Percentiles rank a stretch among this genome's conserved stretches.
These are phyloP conservation scores for Megathymus violae DNA, from an alignment of 1,140 invertebrate genomes.

Conservation along the genomic window DNA sequence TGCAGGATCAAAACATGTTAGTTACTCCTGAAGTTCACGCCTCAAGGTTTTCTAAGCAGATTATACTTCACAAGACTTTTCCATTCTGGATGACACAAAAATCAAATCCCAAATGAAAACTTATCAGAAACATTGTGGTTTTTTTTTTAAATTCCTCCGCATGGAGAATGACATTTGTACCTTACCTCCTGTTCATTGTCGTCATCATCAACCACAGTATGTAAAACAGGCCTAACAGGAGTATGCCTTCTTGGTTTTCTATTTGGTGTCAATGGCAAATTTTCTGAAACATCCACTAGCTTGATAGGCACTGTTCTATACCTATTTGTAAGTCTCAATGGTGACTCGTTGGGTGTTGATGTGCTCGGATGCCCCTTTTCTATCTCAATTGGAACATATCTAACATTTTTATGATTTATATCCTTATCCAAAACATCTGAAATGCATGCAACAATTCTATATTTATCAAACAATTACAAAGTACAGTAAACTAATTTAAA, in stretches of 20 bases:
- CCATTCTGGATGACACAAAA: too few relatives aligned
- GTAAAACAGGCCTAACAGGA: conserved; percentile 56
- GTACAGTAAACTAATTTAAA: background rate
- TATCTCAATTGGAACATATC: conserved; percentile 71
- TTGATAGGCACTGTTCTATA: conserved; percentile 57
- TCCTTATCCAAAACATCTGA: conserved; percentile 62
- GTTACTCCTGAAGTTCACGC: too few relatives aligned
- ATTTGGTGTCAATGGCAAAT: conserved; percentile 51
- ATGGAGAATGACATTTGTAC: conserved; percentile 2
- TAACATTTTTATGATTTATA: conserved; percentile 55
- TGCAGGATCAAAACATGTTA: too few relatives aligned
- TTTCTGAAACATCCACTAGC: conserved; percentile 53
- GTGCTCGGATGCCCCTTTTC: conserved; percentile 67
- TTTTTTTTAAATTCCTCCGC: background rate
- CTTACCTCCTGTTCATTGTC: conserved; percentile 67
- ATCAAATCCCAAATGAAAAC: too few relatives aligned
- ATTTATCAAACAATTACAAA: conserved; percentile 2
- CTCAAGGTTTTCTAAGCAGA: too few relatives aligned
- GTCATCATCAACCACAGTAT: conserved; percentile 60
- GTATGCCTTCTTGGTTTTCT: conserved; percentile 60
- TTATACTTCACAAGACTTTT: too few relatives aligned
- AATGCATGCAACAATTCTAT: conserved; percentile 33
- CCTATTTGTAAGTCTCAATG: conserved; percentile 41
- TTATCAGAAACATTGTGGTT: too few relatives aligned
- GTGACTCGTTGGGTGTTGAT: conserved; percentile 64